Base-by-base conservation (phyloP, 2,797 vertebrate genomes). In the Delichon dasypus region DNA sequence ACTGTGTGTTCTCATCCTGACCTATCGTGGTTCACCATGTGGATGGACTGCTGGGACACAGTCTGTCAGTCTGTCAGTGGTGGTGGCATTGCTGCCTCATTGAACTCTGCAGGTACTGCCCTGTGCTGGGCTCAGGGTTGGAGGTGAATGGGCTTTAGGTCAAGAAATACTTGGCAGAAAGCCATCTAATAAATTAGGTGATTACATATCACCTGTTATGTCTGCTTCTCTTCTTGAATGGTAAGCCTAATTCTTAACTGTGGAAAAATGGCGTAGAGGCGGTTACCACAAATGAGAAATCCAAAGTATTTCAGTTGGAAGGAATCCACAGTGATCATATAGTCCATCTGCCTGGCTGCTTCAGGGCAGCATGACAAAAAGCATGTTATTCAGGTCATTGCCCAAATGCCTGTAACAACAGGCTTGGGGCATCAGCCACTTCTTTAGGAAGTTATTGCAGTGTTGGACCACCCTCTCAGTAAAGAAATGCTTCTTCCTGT, bases 101-200 rank as follows among this genome's bases (percentile, higher is more conserved):
- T 71, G 50, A 40, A 15, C 53, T 79, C n/a, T 23, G 23, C 30
- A 30, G 2, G 7, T 71, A 7, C 11, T 65, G 18, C 27, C 4
- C 1, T 18, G 27, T 45, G 5, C 30, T 58, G 47, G 47, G 18
- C 38, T 78, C 20, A 26, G 54, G 12, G 6, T 23, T 66, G 74
- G 53, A 61, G 5, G 4, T 61, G 38, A 45, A 22, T 0, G 0
- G 5, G 29, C 4, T 68, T 77, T 71, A 57, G 15, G 16, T 30
- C 20, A 70, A 86, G 79, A 73, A 92, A 40, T 55, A 48, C 7
- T 68, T 64, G 62, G 3, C 26, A 38, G 68, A 73, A 50, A 65
- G 19, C 48, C 29, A 9, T 21, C 34, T 84, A 55, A 58, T 76
- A 44, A 64, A 21, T 83, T 13, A 45, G 29, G 9, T 77, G 58